phyloP scores from a whole-genome alignment of 2,113 vertebrate species.

The Epinephelus cyanopodus region DNA sequence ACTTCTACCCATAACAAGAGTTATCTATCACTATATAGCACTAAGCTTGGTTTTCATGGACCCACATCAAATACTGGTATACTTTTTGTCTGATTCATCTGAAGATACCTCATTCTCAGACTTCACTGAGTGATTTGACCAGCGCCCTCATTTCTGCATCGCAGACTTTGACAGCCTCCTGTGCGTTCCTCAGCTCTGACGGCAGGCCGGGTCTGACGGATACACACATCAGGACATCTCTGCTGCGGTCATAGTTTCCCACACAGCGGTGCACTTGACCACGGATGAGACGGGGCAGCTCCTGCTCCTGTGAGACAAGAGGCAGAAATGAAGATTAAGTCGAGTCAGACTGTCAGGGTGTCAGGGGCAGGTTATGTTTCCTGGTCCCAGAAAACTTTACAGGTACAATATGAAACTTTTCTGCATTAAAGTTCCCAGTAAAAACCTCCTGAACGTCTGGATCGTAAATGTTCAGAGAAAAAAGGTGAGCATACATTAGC shows the following conservation, averaged over 20 bases:
- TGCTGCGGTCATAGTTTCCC: constrained; percentile 91
- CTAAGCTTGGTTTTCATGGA: not conserved
- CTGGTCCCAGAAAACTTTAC: no score
- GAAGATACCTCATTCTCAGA: constrained; percentile 73
- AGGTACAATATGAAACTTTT: no score
- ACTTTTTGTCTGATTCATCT: not conserved
- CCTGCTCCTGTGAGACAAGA: constrained; percentile 87
- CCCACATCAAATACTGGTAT: not conserved
- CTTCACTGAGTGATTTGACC: constrained; percentile 85
- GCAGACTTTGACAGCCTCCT: constrained; percentile 86
- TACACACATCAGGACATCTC: constrained; percentile 89
- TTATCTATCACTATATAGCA: not conserved
- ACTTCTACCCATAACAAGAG: constrained; percentile 2
- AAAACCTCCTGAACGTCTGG: no score
- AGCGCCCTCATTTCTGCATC: constrained; percentile 89
- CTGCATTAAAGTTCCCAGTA: no score
- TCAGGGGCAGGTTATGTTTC: no score
- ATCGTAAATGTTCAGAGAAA: no score
- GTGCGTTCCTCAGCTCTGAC: constrained; percentile 90
- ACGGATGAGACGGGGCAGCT: constrained; percentile 93
- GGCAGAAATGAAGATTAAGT: not conserved
- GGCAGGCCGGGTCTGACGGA: constrained; percentile 89
- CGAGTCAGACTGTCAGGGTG: not conserved
- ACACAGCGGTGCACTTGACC: constrained; percentile 93
- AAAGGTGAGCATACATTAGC: no score